Evolutionary conservation across 1,140 invertebrate species (phyloP).

Genomic region (Bombus impatiens): DNA sequence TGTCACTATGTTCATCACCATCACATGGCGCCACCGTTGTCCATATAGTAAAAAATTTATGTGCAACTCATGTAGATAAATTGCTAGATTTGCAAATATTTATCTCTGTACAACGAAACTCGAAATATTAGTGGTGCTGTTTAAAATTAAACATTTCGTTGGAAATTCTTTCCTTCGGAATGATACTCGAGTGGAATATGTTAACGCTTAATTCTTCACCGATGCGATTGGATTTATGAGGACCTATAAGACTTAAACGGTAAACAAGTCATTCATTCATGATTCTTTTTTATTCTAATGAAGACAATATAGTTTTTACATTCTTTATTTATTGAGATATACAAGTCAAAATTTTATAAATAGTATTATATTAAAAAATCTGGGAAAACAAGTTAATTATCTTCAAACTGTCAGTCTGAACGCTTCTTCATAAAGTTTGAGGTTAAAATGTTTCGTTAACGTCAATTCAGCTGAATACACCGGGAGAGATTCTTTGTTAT

Average conservation of each 20-base stretch:
- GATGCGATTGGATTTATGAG: constrained; percentile 36
- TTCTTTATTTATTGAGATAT: background rate
- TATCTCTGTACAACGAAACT: constrained; percentile 14
- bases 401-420: background rate
- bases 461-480: background rate
- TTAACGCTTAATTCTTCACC: background rate
- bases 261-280: constrained; percentile 29
- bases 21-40: constrained; percentile 15
- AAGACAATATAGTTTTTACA: background rate
- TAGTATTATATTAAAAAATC: background rate
- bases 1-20: background rate
- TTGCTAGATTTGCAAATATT: constrained; percentile 25
- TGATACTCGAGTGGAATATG: constrained; percentile 3
- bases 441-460: constrained; percentile 45
- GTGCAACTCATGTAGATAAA: background rate
- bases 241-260: constrained; percentile 20
- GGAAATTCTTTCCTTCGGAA: background rate
- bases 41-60: background rate
- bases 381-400: background rate
- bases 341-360: background rate
- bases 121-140: background rate
- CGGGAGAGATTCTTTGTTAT: background rate
- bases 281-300: background rate
- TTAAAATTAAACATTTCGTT: background rate
- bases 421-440: constrained; percentile 11